Conservation (phyloP, 2,888 invertebrate genomes). For the Calliopum simillimum region DNA sequence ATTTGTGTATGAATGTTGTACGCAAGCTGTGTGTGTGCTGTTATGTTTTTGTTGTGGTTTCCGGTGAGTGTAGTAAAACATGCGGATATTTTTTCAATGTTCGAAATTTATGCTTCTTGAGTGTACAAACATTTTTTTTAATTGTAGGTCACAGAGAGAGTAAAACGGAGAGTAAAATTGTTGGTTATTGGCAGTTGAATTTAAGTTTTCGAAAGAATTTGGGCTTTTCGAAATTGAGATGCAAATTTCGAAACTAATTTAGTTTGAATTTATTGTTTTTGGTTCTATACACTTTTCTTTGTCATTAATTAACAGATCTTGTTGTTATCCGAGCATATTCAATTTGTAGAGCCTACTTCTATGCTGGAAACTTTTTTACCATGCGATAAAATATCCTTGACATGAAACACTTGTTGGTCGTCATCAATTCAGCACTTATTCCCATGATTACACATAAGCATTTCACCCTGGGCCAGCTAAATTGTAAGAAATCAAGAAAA, state of each 20-base stretch:
- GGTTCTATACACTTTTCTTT: not conserved
- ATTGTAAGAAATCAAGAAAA: no score
- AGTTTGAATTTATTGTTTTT: not conserved
- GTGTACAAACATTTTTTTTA: not conserved
- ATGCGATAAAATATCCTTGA: no score
- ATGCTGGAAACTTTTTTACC: no score
- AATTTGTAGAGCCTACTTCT: no score
- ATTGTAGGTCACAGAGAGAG: not conserved
- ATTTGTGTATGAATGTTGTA: slow-evolving; percentile 13
- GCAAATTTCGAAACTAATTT: not conserved
- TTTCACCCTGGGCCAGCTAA: no score
- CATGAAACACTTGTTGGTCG: no score
- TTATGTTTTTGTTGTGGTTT: not conserved
- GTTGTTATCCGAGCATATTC: no score
- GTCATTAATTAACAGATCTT: no score
- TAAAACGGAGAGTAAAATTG: not conserved
- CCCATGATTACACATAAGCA: no score
- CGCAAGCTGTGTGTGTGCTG: not conserved
- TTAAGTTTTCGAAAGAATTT: not conserved
- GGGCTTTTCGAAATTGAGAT: not conserved
- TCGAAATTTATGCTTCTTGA: not conserved
- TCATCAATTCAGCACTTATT: no score
- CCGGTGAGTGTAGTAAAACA: not conserved
- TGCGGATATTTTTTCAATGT: not conserved
- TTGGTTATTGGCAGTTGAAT: no score